phyloP scores from a whole-genome alignment of 2,113 vertebrate genomes.

The Erythrolamprus reginae region DNA sequence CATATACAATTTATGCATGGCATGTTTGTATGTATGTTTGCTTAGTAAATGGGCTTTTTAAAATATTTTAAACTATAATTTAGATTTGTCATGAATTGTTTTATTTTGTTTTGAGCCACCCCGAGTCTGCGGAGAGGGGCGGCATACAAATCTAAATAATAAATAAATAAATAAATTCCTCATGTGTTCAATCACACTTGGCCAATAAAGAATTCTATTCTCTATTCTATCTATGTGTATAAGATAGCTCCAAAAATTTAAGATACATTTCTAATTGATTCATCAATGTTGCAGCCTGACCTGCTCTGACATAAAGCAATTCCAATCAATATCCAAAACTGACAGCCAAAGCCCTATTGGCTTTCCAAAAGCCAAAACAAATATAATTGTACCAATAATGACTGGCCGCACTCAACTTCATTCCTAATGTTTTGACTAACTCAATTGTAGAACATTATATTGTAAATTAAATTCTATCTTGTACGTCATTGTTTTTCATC shows the following conservation, averaged over 20 bases:
- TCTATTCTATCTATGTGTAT: no score
- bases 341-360: not conserved
- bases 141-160: no score
- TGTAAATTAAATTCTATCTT: conserved; percentile 55
- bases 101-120: no score
- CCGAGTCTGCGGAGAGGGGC: no score
- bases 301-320: not conserved
- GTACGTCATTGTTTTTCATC: not conserved
- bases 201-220: no score
- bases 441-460: conserved; percentile 17
- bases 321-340: not conserved
- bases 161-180: no score
- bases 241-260: not conserved
- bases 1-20: no score
- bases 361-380: not conserved
- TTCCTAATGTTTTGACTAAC: conserved; percentile 28
- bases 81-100: no score
- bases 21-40: no score
- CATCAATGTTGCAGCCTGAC: not conserved
- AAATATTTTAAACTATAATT: no score
- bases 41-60: no score
- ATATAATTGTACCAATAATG: not conserved
- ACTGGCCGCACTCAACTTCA: not conserved
- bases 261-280: not conserved
- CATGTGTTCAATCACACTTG: no score